Evolutionary conservation across 2,113 vertebrate genomes (phyloP).

Genomic region (Rhinichthys klamathensis): DNA sequence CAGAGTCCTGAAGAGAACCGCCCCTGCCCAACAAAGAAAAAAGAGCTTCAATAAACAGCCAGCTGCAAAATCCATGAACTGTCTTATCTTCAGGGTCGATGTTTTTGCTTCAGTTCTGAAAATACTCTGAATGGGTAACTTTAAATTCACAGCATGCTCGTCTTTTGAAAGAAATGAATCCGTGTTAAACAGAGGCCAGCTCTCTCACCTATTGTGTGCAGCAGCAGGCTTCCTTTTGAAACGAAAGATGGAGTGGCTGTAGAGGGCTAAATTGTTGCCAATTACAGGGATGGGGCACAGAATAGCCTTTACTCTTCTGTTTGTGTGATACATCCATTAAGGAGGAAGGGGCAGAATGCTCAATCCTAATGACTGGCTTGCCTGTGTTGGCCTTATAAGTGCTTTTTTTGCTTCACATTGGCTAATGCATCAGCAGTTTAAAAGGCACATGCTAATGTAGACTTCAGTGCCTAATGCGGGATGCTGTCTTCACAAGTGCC

Average conservation of each 20-base stretch:
- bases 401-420: conserved; percentile 43
- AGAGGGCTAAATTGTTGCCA: conserved; percentile 41
- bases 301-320: conserved; percentile 49
- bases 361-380: conserved; percentile 36
- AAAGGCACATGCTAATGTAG: conserved; percentile 49
- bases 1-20: conserved; percentile 16
- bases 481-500: conserved; percentile 31
- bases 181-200: conserved; percentile 47
- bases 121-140: conserved; percentile 37
- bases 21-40: background rate
- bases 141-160: background rate
- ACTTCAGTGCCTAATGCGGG: conserved; percentile 37
- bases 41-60: conserved; percentile 42
- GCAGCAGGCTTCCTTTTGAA: conserved; percentile 51
- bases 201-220: conserved; percentile 45
- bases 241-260: conserved; percentile 44
- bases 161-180: conserved; percentile 44
- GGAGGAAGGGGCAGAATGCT: conserved; percentile 35
- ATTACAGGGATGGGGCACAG: conserved; percentile 27
- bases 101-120: conserved; percentile 22
- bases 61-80: conserved; percentile 16
- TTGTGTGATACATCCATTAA: conserved; percentile 53
- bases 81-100: conserved; percentile 19
- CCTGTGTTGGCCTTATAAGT: conserved; percentile 47
- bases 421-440: conserved; percentile 49